Evolutionary conservation across 1,140 invertebrate genomes (phyloP).

Genomic region (Drosophila grimshawi): DNA sequence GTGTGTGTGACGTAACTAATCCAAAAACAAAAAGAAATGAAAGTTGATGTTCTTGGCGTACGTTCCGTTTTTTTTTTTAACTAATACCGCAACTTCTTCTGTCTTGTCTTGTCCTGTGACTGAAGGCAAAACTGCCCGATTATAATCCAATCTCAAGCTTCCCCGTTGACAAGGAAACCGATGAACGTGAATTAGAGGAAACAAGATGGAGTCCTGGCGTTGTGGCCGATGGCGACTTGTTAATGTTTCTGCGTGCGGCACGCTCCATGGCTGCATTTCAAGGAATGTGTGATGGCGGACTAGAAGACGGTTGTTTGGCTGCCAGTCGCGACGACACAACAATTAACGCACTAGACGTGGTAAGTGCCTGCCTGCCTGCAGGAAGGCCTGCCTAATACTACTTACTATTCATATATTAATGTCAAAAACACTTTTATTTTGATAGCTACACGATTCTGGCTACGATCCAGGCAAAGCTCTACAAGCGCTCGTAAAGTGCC

Average conservation of each 20-base stretch:
- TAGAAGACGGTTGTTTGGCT: constrained; percentile 98
- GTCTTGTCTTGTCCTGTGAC: constrained; percentile 78
- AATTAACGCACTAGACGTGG: constrained; percentile 97
- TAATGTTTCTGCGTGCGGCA: constrained; percentile 98
- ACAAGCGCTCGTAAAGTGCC: constrained; percentile 98
- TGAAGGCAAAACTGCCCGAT: constrained; percentile 85
- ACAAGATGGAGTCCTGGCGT: constrained; percentile 96
- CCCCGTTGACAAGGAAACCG: constrained; percentile 84
- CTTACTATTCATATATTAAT: neutral
- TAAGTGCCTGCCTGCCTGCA: constrained; percentile 84
- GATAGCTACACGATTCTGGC: constrained; percentile 94
- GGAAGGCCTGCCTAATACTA: neutral
- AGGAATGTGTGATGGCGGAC: constrained; percentile 98
- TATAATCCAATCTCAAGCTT: constrained; percentile 85
- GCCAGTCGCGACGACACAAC: constrained; percentile 98
- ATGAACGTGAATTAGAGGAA: constrained; percentile 89
- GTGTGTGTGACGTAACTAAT: constrained; percentile 69
- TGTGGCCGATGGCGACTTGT: constrained; percentile 96
- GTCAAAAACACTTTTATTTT: constrained; percentile 3
- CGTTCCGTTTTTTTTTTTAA: constrained; percentile 62
- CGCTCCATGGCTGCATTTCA: constrained; percentile 97
- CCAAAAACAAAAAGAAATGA: constrained; percentile 18
- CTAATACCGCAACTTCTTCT: constrained; percentile 76
- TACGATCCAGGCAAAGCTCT: constrained; percentile 98
- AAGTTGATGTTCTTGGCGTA: constrained; percentile 39